Conservation (phyloP, 2,888 invertebrate genomes). For the Zhengitettix transpicula region DNA sequence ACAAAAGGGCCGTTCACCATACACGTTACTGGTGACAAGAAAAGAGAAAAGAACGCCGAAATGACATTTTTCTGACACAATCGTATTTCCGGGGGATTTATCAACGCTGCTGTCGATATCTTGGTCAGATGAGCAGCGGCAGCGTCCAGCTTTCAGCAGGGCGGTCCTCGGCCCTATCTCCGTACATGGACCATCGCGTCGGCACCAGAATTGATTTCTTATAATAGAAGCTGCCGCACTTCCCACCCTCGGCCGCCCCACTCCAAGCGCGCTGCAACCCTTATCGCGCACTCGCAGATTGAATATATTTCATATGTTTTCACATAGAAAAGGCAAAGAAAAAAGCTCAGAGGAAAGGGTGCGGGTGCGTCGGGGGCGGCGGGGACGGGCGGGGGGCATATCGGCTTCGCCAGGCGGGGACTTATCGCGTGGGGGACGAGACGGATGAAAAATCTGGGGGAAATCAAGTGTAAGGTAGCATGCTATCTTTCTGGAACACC, state of each 20-base stretch:
- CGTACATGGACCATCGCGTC: slow-evolving; percentile 9
- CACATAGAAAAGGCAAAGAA: slow-evolving; percentile 22
- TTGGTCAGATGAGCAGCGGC: background rate
- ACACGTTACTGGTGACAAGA: no score
- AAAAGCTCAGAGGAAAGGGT: slow-evolving; percentile 6
- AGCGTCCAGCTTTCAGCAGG: background rate
- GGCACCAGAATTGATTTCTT: slow-evolving; percentile 21
- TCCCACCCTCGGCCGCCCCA: slow-evolving; percentile 17
- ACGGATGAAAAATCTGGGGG: slow-evolving; percentile 19
- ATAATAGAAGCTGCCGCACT: slow-evolving; percentile 19
- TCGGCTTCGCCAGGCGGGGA: slow-evolving; percentile 5
- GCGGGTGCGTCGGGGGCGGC: slow-evolving; percentile 6
- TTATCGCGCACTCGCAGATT: slow-evolving; percentile 49
- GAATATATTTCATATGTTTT: slow-evolving; percentile 50
- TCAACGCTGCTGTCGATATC: no score
- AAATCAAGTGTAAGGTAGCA: slow-evolving; percentile 26
- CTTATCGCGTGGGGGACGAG: slow-evolving; percentile 11
- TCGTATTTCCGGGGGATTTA: no score
- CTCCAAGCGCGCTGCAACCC: slow-evolving; percentile 25
- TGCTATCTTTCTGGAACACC: slow-evolving; percentile 12
- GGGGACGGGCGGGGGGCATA: background rate
- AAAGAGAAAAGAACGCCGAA: no score
- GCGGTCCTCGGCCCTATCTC: background rate
- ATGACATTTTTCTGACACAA: no score
- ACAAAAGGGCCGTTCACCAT: no score